Evolutionary conservation across 2,797 vertebrate genomes (phyloP), one percentile per base, ranked within the genome.

Genomic region (Phrynocephalus vlangalii): DNA sequence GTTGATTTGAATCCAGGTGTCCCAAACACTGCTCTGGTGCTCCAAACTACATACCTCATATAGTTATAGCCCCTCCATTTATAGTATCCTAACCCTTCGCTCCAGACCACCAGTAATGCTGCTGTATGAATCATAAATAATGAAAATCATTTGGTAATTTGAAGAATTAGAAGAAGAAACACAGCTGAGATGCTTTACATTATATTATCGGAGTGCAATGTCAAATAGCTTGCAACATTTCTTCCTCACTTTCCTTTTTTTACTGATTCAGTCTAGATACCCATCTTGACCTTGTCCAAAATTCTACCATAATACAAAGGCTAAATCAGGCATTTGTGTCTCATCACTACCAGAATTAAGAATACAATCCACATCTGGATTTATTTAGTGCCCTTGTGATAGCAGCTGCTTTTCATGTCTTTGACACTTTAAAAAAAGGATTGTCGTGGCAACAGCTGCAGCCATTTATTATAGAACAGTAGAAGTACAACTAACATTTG

Each of bases 381-480:
- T 95, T 93, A 90, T 91, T 93, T 95, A 89, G 89, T 87, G 88
- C 84, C 92, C 80, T 94, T 88, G 44, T 88, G 89, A 89, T 92
- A 94, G 90, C 94, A 96, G 95, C 95, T 96, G 94, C 77, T 86
- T 93, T 95, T 94, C 91, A 94, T 95, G 89, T 95, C 93, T 94
- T 94, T 86, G 92, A 93, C 94, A 93, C 91, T 94, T 92, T 70
- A 1, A 90, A 96, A 92, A 95, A 96, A 95, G 94, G 95, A 95
- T 96, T 90, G 1, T 93, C 94, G 96, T 97, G 90, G 94, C 95
- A 97, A 97, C 96, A 95, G 92, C 90, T 93, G 94, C 92, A 95
- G 93, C 93, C 94, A 93, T 95, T 96, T 95, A 96, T 96, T 94
- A 95, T 81, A 90, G 92, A 93, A 93, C 93, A 78, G 89, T 76